Base-by-base conservation (phyloP, 1,140 invertebrate species). In the Tribolium madens region DNA sequence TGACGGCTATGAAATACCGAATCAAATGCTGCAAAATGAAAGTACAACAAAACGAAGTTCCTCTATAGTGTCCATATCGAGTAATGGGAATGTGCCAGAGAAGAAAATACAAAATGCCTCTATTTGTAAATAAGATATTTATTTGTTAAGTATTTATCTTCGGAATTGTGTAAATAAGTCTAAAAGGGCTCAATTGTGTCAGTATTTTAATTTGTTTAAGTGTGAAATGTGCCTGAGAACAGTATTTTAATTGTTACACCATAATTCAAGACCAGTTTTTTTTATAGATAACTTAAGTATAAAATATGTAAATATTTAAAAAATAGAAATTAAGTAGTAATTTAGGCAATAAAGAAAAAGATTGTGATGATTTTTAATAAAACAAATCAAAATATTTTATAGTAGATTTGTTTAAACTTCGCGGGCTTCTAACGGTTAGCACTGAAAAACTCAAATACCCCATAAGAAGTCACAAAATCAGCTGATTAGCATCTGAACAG, bases 1-100 rank as follows among this genome's bases (percentile, higher is more conserved):
- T 64, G 85, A 86, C 36, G 87, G 87, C 10, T 88, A 88, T 71
- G 87, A 88, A 83, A 81, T 88, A 48, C 87, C 87, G 0, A 83
- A 80, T 68, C 78, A 80, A 57, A 76, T 79, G 52, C 17, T 79
- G 17, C 46, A 48, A 64, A n/a, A n/a, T 12, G 57, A 64, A 33
- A 64, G 17, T 14, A 64, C 26, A n/a, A 64, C 26, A 0, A 64
- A 18, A 64, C 21, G 57, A 31, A 64, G 57, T 64, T 64, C 57
- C 57, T 64, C 57, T 15, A 14, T 64, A 9, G 57, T 64, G 57
- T 64, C 57, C 57, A 64, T 64, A 64, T 4, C 21, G 10, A 64
- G 57, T 64, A 64, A 64, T 36, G 57, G n/a, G 13, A 33, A 64
- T 13, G 57, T 64, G 57, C 57, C 10, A 64, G 57, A 64, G 2